phyloP scores from a whole-genome alignment of 2,113 vertebrate species.

The Chelonoidis abingdonii region DNA sequence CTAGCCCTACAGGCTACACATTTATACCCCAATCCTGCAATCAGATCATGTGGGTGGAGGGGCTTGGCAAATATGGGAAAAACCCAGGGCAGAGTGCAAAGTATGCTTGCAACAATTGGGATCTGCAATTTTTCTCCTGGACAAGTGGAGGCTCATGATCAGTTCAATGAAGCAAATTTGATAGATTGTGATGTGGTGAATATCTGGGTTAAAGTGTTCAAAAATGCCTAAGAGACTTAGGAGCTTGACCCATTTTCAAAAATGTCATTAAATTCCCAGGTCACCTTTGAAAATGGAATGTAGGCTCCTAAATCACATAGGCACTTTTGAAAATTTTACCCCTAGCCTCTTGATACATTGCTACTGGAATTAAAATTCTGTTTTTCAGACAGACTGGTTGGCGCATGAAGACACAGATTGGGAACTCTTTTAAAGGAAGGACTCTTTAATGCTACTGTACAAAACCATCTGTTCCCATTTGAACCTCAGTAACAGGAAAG shows the following conservation, averaged over 20 bases:
- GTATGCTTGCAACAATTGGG: not conserved
- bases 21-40: not conserved
- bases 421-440: not conserved
- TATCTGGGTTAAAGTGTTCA: not conserved
- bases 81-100: not conserved
- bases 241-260: not conserved
- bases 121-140: fast-evolving
- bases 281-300: not conserved
- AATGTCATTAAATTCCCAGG: not conserved
- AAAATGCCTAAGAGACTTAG: not conserved
- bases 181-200: not conserved
- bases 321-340: not conserved
- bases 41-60: not conserved
- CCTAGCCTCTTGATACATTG: not conserved
- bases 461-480: not conserved
- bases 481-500: not conserved
- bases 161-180: not conserved
- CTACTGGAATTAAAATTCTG: not conserved
- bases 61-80: not conserved
- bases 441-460: not conserved
- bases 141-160: not conserved
- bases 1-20: no score
- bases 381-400: not conserved
- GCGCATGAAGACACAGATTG: not conserved
- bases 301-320: not conserved